Conservation (phyloP, 2,888 invertebrate species). For the Drosophila anomalata region DNA sequence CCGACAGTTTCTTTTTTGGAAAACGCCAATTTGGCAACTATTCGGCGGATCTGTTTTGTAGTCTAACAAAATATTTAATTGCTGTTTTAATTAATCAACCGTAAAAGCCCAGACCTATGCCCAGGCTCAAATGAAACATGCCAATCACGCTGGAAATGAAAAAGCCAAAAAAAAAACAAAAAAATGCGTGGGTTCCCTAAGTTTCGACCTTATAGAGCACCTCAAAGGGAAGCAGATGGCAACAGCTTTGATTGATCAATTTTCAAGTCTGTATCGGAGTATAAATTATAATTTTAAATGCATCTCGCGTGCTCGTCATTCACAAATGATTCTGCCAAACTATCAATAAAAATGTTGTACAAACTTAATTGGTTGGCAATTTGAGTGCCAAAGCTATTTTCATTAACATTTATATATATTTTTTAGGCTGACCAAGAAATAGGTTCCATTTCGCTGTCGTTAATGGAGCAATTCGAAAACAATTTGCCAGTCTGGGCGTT, state of each 20-base stretch:
- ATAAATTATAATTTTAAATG: constrained; percentile 9
- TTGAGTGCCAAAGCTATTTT: constrained; percentile 29
- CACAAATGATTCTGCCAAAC: constrained; percentile 16
- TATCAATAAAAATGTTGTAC: constrained; percentile 31
- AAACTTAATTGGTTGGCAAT: constrained; percentile 10
- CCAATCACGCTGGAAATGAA: constrained; percentile 64
- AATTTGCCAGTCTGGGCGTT: constrained; percentile 44
- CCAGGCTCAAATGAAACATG: constrained; percentile 29
- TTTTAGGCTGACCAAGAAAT: constrained; percentile 34
- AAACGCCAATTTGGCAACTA: constrained; percentile 55
- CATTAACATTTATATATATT: constrained; percentile 31
- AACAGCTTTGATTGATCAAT: constrained; percentile 55
- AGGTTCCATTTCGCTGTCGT: constrained; percentile 25
- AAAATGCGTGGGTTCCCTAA: constrained; percentile 16
- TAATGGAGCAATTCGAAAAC: constrained; percentile 37
- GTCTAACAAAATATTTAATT: constrained; percentile 70
- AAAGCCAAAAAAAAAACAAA: constrained; percentile 32
- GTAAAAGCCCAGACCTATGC: constrained; percentile 54
- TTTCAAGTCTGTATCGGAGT: constrained; percentile 23
- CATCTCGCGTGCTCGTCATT: constrained; percentile 24
- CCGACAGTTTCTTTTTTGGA: constrained; percentile 33
- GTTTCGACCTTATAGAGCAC: constrained; percentile 46
- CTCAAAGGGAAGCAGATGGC: constrained; percentile 61
- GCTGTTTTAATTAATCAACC: constrained; percentile 74
- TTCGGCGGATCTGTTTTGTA: constrained; percentile 32